Evolutionary conservation across 2,888 invertebrate genomes (phyloP).

Genomic region (Trilocha varians): DNA sequence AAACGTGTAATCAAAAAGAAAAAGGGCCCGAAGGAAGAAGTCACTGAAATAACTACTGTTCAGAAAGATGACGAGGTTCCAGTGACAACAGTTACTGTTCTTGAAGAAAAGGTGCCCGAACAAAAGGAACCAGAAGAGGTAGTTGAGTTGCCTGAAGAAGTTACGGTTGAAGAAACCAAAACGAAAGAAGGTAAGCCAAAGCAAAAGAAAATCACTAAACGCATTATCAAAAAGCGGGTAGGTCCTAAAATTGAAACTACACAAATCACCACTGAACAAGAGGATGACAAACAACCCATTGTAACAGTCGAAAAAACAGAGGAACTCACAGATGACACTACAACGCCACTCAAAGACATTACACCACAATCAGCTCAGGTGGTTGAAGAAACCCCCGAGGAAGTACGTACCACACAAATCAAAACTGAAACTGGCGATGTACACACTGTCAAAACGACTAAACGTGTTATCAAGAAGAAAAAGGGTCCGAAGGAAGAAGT

Average conservation of each 20-base stretch:
- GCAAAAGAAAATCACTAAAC: slow-evolving; percentile 34
- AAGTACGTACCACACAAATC: slow-evolving; percentile 8
- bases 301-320: slow-evolving; percentile 38
- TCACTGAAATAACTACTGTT: slow-evolving; percentile 52
- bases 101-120: slow-evolving; percentile 33
- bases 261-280: slow-evolving; percentile 14
- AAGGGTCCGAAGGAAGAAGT: slow-evolving; percentile 18
- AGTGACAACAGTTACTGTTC: slow-evolving; percentile 29
- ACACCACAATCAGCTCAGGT: slow-evolving; percentile 4
- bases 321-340: slow-evolving; percentile 26
- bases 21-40: slow-evolving; percentile 47
- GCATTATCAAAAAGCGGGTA: slow-evolving; percentile 48
- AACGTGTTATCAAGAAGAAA: slow-evolving; percentile 23
- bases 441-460: slow-evolving; percentile 13
- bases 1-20: slow-evolving; percentile 55
- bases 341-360: slow-evolving; percentile 9
- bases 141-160: slow-evolving; percentile 37
- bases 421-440: slow-evolving; percentile 20
- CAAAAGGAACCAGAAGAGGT: slow-evolving; percentile 19
- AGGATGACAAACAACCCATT: slow-evolving; percentile 28
- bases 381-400: slow-evolving; percentile 7
- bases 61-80: slow-evolving; percentile 43
- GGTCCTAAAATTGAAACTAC: slow-evolving; percentile 28
- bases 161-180: slow-evolving; percentile 25
- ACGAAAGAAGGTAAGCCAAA: slow-evolving; percentile 30